Evolutionary conservation across 2,797 vertebrate species (phyloP).

Genomic region (Tiaroga cobitis): DNA sequence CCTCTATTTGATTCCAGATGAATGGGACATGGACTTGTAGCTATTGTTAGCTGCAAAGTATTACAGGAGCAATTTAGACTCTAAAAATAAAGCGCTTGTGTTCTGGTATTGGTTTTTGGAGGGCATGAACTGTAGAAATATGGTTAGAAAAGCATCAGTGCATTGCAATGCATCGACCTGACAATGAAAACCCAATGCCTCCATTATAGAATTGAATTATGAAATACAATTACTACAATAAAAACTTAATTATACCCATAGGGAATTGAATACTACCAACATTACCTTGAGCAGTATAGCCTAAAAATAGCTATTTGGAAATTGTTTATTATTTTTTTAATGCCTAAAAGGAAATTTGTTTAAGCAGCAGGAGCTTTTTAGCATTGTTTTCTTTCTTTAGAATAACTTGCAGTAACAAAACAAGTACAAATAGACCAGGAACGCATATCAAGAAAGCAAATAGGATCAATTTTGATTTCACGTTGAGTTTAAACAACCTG

Average conservation of each 20-base stretch:
- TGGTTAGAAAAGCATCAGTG: neutral
- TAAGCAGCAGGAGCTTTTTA: neutral
- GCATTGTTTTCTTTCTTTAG: neutral
- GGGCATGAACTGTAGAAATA: neutral
- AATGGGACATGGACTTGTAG: neutral
- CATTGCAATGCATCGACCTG: neutral
- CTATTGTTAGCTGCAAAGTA: conserved; percentile 31
- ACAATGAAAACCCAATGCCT: neutral
- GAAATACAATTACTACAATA: neutral
- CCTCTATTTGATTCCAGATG: neutral
- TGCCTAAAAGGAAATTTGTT: neutral
- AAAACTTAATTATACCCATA: too few relatives aligned
- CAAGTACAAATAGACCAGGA: conserved; percentile 4
- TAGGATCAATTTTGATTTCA: conserved; percentile 26
- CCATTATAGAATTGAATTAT: neutral
- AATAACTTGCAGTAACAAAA: conserved; percentile 5
- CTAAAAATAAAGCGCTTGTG: neutral
- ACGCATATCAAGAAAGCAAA: conserved; percentile 15
- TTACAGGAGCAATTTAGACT: conserved; percentile 16
- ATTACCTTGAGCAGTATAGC: neutral
- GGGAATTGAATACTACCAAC: too few relatives aligned
- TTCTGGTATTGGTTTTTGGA: neutral
- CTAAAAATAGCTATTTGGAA: neutral
- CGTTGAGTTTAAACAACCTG: neutral
- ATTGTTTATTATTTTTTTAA: neutral